Base-by-base conservation (phyloP, 1,140 invertebrate species). In the Hyles vespertilio region DNA sequence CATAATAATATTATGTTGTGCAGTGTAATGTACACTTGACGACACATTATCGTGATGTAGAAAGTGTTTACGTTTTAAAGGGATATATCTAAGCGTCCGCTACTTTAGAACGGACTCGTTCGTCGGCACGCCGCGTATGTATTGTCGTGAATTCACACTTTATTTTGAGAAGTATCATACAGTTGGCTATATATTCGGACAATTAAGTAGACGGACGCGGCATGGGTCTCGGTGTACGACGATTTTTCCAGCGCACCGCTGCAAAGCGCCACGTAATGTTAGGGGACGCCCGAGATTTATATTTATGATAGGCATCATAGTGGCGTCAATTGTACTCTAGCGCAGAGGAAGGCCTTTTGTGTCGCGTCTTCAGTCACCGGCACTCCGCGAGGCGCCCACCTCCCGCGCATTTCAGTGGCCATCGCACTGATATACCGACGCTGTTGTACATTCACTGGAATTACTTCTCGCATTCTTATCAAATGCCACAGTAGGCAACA, bases 1-100 rank as follows among this genome's bases (percentile, higher is more conserved):
- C 58, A 61, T 69, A 65, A 65, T 63, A 61, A 64, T 63, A 65
- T 63, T 70, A 70, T 70, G 58, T 69, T 62, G 59, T 65, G 32
- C 56, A 62, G 51, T 61, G 64, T 69, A 70, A 68, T 62, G 61
- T 66, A 53, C 61, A 63, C 51, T 70, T 55, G 57, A 61, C 55
- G 53, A 63, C 59, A 58, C 56, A 61, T 65, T 64, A 65, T 59
- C 57, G 44, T 53, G 61, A 67, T 61, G 64, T 63, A 61, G 59
- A 61, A 63, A 70, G 61, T 50, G 63, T 59, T 66, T 62, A 50
- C 48, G 53, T 49, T 61, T 58, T 61, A 55, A 61, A 54, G 50
- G 55, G 44, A 43, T 51, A 57, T 63, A 63, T 60, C 55, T 54
- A 60, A 62, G 65, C 12, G 56, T 61, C 56, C 68, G 53, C 55